These are phyloP conservation scores for Monomorium pharaonis DNA, from an alignment of 1,140 invertebrate species.

Conservation along the genomic window DNA sequence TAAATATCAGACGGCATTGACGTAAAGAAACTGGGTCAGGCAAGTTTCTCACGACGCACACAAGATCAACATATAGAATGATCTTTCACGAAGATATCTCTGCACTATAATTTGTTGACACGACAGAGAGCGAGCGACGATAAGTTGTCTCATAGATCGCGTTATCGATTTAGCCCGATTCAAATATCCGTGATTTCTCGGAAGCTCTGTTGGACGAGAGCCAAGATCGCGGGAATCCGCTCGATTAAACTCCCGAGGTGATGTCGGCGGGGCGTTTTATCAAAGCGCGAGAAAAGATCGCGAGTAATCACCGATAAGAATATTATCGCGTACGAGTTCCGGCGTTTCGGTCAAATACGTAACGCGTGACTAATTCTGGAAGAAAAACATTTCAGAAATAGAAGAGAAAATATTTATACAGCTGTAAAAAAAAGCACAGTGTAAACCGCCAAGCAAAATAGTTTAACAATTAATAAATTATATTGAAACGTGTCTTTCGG, in stretches of 20 bases:
- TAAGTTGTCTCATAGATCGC: slow-evolving; percentile 2
- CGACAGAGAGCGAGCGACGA: neutral
- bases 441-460: neutral
- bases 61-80: slow-evolving; percentile 1
- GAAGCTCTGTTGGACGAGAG: neutral
- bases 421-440: neutral
- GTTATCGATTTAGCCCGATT: slow-evolving; percentile 33
- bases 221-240: neutral
- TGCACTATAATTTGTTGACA: slow-evolving; percentile 8
- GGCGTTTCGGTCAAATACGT: neutral
- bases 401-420: neutral
- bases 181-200: slow-evolving; percentile 7
- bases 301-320: slow-evolving; percentile 1
- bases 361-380: neutral
- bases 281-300: neutral
- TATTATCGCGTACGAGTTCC: slow-evolving; percentile 20
- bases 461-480: neutral
- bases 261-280: slow-evolving; percentile 1
- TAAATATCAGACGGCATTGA: neutral
- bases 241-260: neutral
- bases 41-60: neutral
- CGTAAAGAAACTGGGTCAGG: neutral
- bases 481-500: neutral
- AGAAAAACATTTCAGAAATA: neutral
- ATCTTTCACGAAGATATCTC: slow-evolving; percentile 14